Evolutionary conservation across 92 coral and sea anemone genomes (phyloP), one percentile per base, ranked within the genome.

Genomic region (Chrysogorgia sp.): DNA sequence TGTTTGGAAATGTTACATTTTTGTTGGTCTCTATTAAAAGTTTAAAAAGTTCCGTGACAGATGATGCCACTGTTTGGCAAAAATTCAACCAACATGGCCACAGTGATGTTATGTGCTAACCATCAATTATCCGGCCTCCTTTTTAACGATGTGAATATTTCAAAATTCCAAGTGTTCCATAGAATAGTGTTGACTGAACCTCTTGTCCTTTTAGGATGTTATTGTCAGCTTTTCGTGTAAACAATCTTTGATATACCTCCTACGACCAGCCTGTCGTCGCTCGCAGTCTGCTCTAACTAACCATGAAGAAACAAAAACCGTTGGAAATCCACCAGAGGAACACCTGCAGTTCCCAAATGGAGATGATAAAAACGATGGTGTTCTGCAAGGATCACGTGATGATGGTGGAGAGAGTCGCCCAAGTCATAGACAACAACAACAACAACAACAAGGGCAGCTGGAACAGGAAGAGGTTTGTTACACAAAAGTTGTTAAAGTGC

Each of bases 141-240:
- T n/a, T n/a, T n/a, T n/a, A n/a, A n/a, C n/a, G n/a, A n/a, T n/a
- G n/a, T n/a, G n/a, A n/a, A n/a, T n/a, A n/a, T n/a, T n/a, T n/a
- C n/a, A n/a, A n/a, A n/a, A n/a, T n/a, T n/a, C n/a, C n/a, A n/a
- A n/a, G n/a, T n/a, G n/a, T n/a, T n/a, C n/a, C n/a, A n/a, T n/a
- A n/a, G n/a, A n/a, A n/a, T n/a, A n/a, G n/a, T n/a, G n/a, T n/a
- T 37, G 43, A 37, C 12, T 37, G 43, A 4, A 4, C 43, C 6
- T 37, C 12, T 47, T 2, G 7, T 15, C 23, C 22, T 59, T 29
- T 45, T 53, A 94, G 98, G 97, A 94, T 63, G 87, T 74, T 68
- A 72, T 90, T 8, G 96, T 94, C 17, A 94, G 98, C 48, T 94
- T 94, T 82, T 83, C 98, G 12, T 91, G 98, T 58, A 94, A 91